Percentiles rank a stretch among this genome's conserved stretches.
Evolutionary conservation across 2,888 invertebrate genomes (phyloP).

Genomic region (Idaea dimidiata): DNA sequence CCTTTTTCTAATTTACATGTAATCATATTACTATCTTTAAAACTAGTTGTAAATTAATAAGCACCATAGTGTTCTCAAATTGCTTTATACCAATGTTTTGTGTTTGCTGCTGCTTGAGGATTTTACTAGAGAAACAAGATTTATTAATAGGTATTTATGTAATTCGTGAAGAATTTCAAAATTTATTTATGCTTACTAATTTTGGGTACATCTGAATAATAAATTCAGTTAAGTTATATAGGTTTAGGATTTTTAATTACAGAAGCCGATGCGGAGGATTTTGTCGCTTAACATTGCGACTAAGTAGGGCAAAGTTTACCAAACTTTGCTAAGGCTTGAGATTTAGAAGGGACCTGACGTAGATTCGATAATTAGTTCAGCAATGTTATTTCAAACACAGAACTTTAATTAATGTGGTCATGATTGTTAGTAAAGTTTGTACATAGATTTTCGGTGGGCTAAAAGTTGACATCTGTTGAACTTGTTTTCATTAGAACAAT

Average conservation of each 20-base stretch:
- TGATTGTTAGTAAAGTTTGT: background rate
- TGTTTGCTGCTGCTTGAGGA: no score
- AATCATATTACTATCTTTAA: no score
- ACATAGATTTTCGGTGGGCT: background rate
- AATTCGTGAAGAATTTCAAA: no score
- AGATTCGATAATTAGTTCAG: background rate
- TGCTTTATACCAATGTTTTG: no score
- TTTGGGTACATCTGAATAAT: no score
- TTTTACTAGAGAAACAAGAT: no score
- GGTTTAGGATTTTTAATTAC: background rate
- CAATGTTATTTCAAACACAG: constrained; percentile 6
- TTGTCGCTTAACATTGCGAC: background rate
- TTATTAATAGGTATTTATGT: no score
- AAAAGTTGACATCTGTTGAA: background rate
- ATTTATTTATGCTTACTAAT: no score
- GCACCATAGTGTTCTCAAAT: no score
- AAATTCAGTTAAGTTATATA: background rate
- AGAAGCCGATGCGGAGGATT: background rate
- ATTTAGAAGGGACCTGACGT: background rate
- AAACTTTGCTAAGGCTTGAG: background rate
- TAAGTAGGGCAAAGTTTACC: background rate
- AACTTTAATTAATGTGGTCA: constrained; percentile 20
- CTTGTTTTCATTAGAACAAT: background rate
- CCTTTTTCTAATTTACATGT: no score
- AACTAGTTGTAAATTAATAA: no score